phyloP scores from a whole-genome alignment of 2,797 vertebrate species.

The Eurystomus glaucurus region DNA sequence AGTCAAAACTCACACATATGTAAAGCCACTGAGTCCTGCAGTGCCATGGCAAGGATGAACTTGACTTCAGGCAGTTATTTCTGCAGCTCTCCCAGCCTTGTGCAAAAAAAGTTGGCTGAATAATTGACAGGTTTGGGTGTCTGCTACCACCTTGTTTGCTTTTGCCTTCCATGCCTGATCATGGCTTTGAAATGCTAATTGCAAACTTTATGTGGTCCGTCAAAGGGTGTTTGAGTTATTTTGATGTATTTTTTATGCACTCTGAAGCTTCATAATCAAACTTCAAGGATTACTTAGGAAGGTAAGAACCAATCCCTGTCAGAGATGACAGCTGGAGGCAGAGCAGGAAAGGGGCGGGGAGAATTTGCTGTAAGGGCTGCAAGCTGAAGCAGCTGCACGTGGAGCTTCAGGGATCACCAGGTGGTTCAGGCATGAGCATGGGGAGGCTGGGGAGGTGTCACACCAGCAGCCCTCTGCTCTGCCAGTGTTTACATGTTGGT shows the following conservation, averaged over 20 bases:
- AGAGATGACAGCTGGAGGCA: not conserved
- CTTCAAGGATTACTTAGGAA: constrained; percentile 33
- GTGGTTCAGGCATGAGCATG: not conserved
- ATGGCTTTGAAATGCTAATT: constrained; percentile 73
- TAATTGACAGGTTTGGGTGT: constrained; percentile 53
- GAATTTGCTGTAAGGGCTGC: not conserved
- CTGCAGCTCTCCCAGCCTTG: not conserved
- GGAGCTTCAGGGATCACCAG: not conserved
- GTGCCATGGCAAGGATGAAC: not conserved
- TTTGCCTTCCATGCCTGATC: not conserved
- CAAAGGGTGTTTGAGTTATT: constrained; percentile 58
- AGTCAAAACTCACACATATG: not conserved
- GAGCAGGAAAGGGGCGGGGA: not conserved
- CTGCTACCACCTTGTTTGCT: constrained; percentile 34
- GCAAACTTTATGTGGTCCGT: constrained; percentile 30
- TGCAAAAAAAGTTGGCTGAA: not conserved
- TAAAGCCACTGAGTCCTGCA: not conserved
- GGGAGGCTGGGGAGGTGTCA: not conserved
- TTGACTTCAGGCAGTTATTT: not conserved
- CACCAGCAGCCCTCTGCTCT: not conserved
- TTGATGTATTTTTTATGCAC: constrained; percentile 67
- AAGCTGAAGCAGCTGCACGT: not conserved
- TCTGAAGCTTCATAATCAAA: constrained; percentile 21
- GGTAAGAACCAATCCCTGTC: not conserved
- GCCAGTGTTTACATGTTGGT: not conserved